Base-by-base conservation (phyloP, 92 coral and sea anemone genomes). In the Bergia sp. region DNA sequence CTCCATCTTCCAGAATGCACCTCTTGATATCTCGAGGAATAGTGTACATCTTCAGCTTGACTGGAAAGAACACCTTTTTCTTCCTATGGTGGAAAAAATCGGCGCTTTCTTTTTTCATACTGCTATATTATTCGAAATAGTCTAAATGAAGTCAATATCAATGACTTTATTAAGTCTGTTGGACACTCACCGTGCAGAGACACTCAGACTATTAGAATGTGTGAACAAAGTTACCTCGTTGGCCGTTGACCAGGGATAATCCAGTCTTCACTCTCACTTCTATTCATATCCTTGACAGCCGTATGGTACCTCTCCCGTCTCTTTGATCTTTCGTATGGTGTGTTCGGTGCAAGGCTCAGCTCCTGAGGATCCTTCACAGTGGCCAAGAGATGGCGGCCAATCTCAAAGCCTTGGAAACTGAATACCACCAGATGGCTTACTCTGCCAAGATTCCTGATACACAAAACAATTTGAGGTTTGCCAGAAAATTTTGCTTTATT, bases 211-310 rank as follows among this genome's bases (percentile, higher is more conserved):
- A 61, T 2, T 6, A 21, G 38, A 21, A n/a, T 67, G 29, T 67
- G 12, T 18, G 18, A 61, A 40, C 57, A 72, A 21, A n/a, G 40
- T 7, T 50, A 95, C 98, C 98, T 90, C 42, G 95, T 88, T 0
- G 98, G 97, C 65, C 96, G 93, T 86, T 97, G 96, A 86, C 99
- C 99, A 71, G 99, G 99, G 57, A 97, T 89, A 55, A 97, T 76
- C 94, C 98, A 95, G 38, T 89, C 91, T 77, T 97, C 98, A 76
- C 80, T 86, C 7, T 79, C 86, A 42, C 85, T 67, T 16, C 73
- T 85, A 42, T 94, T 91, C 29, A 91, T 79, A 76, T 80, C 91
- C 40, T 91, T 94, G 58, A 74, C 81, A 89, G 91, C 86, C 0
- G 95, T 93, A 1, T 95, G 84, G 39, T 76, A 86, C 74, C 84